A percentile compares a stretch with the other conserved stretches of the same genome.
Conservation (phyloP, 2,113 vertebrate genomes). For the Pachypanchax playfairii region DNA sequence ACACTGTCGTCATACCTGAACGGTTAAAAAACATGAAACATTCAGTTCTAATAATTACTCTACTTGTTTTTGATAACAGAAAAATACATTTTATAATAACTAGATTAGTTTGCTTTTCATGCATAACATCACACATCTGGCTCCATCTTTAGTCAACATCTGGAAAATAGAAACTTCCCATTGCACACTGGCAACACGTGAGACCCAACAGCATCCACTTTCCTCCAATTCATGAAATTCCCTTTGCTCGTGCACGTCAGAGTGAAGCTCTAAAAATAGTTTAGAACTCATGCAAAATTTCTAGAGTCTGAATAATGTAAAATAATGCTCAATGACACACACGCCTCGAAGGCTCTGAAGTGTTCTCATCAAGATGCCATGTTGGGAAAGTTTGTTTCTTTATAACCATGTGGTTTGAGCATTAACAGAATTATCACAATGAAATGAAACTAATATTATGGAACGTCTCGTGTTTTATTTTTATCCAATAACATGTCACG, state of each 20-base stretch:
- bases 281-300: background rate
- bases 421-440: background rate
- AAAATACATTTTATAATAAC: background rate
- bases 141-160: background rate
- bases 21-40: background rate
- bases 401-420: background rate
- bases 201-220: background rate
- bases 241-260: background rate
- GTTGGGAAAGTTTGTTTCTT: background rate
- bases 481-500: no score
- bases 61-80: conserved; percentile 4
- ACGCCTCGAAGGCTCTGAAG: background rate
- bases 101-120: conserved; percentile 5
- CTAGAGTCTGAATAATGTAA: background rate
- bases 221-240: background rate
- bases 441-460: no score
- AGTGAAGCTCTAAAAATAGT: background rate
- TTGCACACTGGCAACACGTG: background rate
- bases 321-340: background rate
- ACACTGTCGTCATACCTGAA: conserved; percentile 75
- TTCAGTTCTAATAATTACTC: background rate
- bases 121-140: conserved; percentile 16
- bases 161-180: background rate
- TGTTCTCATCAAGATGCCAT: no score
- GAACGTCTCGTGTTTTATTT: no score